Conservation (phyloP, 2,113 vertebrate species). For the Glaucidium brasilianum region DNA sequence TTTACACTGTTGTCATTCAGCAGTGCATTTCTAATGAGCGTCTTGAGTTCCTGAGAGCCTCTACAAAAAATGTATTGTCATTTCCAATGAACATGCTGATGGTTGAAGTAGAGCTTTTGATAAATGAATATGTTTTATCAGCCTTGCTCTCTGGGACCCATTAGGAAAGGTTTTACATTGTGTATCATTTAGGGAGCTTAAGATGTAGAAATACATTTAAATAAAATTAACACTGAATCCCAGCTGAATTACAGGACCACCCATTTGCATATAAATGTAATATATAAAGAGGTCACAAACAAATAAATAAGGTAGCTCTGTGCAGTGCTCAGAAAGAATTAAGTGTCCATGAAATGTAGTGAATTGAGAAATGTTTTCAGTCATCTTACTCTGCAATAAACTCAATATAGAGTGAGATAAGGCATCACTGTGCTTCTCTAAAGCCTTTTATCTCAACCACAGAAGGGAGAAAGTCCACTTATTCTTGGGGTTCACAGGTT, state of each 20-base stretch:
- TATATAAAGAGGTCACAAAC: neutral
- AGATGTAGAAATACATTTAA: neutral
- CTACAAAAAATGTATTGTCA: neutral
- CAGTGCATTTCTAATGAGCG: neutral
- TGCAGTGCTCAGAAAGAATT: neutral
- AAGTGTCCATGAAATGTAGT: neutral
- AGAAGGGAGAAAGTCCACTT: neutral
- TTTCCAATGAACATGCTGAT: neutral
- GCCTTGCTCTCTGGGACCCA: neutral
- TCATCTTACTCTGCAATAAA: neutral
- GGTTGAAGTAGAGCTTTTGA: neutral
- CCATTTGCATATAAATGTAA: neutral
- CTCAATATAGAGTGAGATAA: neutral
- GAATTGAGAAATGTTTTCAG: neutral
- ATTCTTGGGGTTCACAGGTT: neutral
- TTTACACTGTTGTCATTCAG: neutral
- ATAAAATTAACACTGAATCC: neutral
- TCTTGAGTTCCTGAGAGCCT: neutral
- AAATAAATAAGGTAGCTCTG: neutral
- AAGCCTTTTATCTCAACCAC: neutral
- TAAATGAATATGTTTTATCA: neutral
- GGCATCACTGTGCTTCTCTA: neutral
- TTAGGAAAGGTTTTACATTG: neutral
- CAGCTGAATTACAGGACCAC: neutral
- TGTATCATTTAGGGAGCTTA: neutral